These are phyloP conservation scores for Unio delphinus DNA, from an alignment of 2,888 invertebrate genomes.

Conservation along the genomic window DNA sequence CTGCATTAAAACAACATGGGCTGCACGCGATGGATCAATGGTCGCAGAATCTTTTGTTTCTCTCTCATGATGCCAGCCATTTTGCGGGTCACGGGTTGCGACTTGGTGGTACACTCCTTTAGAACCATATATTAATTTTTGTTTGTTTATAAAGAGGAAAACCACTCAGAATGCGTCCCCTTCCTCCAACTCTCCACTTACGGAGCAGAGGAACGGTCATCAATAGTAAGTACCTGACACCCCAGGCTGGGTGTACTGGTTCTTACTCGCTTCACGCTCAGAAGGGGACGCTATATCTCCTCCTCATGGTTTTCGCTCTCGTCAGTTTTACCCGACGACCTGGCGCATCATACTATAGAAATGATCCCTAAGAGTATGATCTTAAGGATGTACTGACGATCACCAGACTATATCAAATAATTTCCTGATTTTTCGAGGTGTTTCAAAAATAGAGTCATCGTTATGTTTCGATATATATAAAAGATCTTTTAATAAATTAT, in stretches of 20 bases:
- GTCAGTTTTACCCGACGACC: slow-evolving; percentile 57
- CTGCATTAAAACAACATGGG: too few species aligned
- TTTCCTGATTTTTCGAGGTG: too few species aligned
- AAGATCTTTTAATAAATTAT: too few species aligned
- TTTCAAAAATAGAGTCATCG: too few species aligned
- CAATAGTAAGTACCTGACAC: slow-evolving; percentile 38
- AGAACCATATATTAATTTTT: too few species aligned
- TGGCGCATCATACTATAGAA: slow-evolving; percentile 58
- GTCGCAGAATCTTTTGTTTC: too few species aligned
- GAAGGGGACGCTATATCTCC: slow-evolving; percentile 47
- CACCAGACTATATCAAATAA: too few species aligned
- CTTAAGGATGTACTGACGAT: slow-evolving; percentile 15
- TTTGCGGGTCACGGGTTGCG: too few species aligned
- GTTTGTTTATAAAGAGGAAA: slow-evolving; percentile 3
- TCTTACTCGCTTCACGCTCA: slow-evolving; percentile 53
- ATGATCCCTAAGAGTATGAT: slow-evolving; percentile 60
- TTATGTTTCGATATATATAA: too few species aligned
- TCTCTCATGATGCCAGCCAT: too few species aligned
- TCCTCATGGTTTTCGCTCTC: slow-evolving; percentile 53
- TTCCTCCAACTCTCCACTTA: slow-evolving; percentile 44
- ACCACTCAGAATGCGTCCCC: slow-evolving; percentile 55
- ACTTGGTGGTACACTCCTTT: too few species aligned
- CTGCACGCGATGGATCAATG: too few species aligned
- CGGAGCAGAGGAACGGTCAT: slow-evolving; percentile 52
- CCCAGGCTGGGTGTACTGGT: slow-evolving; percentile 8